phyloP scores from a whole-genome alignment of 2,888 invertebrate genomes.

The Cactoblastis cactorum region DNA sequence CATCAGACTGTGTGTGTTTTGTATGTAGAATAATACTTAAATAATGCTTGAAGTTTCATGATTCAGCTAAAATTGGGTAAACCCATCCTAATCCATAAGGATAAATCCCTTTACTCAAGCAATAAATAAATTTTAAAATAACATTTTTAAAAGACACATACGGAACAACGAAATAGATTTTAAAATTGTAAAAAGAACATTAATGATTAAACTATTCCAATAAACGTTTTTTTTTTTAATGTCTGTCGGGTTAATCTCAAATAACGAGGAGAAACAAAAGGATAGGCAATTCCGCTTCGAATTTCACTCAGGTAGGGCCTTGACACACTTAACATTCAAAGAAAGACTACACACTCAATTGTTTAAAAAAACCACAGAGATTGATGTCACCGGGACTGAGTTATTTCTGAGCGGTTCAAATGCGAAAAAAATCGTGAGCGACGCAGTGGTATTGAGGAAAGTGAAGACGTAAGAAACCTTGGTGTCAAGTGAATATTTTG shows the following conservation, averaged over 20 bases:
- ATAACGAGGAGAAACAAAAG: background rate
- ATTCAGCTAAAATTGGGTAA: too few species aligned
- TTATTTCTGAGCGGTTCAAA: conserved; percentile 40
- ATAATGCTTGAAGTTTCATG: too few species aligned
- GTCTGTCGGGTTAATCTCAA: background rate
- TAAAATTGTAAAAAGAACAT: background rate
- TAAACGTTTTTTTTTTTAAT: too few species aligned
- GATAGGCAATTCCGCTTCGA: conserved; percentile 7
- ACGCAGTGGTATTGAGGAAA: conserved; percentile 5
- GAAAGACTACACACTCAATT: conserved; percentile 39
- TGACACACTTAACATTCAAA: conserved; percentile 49
- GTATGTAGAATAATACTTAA: too few species aligned
- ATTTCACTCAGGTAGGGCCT: conserved; percentile 32
- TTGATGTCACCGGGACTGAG: conserved; percentile 46
- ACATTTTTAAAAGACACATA: too few species aligned
- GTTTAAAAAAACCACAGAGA: conserved; percentile 48
- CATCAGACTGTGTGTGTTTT: too few species aligned
- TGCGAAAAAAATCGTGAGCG: conserved; percentile 2
- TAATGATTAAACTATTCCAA: too few species aligned
- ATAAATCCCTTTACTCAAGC: too few species aligned
- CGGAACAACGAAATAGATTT: too few species aligned
- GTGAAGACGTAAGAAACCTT: conserved; percentile 2
- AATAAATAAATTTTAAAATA: too few species aligned
- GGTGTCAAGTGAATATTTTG: background rate
- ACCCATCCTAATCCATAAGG: too few species aligned